phyloP scores from a whole-genome alignment of 2,113 vertebrate genomes.

The Bagarius yarrelli region DNA sequence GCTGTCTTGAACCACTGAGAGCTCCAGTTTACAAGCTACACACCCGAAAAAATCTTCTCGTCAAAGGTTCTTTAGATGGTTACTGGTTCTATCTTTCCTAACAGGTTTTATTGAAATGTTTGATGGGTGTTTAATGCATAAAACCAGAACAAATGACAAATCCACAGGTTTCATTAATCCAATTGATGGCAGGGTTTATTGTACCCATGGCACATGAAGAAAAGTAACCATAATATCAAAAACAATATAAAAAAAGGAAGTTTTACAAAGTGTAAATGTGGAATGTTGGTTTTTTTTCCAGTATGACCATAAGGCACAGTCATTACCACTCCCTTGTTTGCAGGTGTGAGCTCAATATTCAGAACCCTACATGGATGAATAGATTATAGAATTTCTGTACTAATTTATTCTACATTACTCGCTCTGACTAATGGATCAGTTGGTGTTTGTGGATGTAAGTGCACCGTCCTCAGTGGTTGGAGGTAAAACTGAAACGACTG shows the following conservation, averaged over 20 bases:
- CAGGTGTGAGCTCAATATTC: neutral
- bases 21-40: neutral
- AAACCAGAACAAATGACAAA: conserved; percentile 22
- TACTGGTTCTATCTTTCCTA: neutral
- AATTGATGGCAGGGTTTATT: conserved; percentile 83
- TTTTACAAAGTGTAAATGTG: conserved; percentile 73
- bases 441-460: neutral
- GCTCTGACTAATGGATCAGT: neutral
- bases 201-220: conserved; percentile 95
- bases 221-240: conserved; percentile 78
- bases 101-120: neutral
- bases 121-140: neutral
- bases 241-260: conserved; percentile 68
- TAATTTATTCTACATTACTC: neutral
- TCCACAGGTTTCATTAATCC: conserved; percentile 71
- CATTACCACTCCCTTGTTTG: conserved; percentile 65
- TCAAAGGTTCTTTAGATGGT: neutral
- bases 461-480: neutral
- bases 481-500: conserved; percentile 2
- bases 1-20: neutral
- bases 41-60: neutral
- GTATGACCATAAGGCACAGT: conserved; percentile 69
- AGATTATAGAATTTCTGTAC: neutral
- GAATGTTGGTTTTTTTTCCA: conserved; percentile 52
- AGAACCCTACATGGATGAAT: neutral